phyloP scores from a whole-genome alignment of 2,113 vertebrate species.

The Rhadina sibilatrix region DNA sequence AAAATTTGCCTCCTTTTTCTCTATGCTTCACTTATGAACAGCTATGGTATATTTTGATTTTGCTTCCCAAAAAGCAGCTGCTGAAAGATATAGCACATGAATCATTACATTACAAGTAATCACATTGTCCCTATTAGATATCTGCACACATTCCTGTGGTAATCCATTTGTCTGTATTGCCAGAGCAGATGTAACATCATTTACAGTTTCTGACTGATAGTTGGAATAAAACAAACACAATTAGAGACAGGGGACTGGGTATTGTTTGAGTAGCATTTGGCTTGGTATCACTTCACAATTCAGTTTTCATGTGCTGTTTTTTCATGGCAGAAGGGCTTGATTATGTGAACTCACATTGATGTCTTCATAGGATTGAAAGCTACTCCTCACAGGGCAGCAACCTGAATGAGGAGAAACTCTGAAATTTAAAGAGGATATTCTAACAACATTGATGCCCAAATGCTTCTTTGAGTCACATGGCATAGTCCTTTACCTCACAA shows the following conservation, averaged over 20 bases:
- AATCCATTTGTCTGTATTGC: slow-evolving; percentile 14
- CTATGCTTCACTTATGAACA: background rate
- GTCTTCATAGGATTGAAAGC: background rate
- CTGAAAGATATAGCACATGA: background rate
- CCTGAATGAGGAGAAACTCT: background rate
- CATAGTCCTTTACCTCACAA: background rate
- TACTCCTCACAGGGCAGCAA: background rate
- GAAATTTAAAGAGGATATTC: background rate
- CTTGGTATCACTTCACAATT: background rate
- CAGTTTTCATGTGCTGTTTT: background rate
- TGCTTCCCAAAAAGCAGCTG: background rate
- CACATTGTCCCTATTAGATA: background rate
- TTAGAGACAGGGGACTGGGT: background rate
- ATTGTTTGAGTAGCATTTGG: background rate
- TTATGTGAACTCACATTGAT: background rate
- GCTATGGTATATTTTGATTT: background rate
- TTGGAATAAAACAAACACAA: background rate
- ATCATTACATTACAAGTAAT: background rate
- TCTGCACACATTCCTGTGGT: background rate
- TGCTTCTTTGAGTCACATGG: background rate
- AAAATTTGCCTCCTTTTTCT: background rate
- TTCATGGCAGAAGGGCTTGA: background rate
- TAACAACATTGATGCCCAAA: background rate
- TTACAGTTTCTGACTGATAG: slow-evolving; percentile 37
- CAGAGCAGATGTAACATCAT: slow-evolving; percentile 29